phyloP scores from a whole-genome alignment of 2,113 vertebrate genomes.

The Saguinus midas region DNA sequence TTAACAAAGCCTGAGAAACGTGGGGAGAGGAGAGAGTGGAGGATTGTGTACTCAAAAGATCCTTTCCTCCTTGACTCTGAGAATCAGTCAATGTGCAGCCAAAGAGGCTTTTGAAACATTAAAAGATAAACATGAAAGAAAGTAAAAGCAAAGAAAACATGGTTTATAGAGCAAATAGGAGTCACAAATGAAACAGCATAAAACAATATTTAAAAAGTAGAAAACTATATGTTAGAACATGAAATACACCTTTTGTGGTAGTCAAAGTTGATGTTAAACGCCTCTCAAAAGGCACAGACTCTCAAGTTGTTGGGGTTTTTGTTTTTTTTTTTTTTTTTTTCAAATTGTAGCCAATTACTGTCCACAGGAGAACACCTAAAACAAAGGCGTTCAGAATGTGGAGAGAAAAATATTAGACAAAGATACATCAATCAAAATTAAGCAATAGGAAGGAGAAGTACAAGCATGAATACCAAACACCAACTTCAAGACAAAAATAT shows the following conservation, averaged over 20 bases:
- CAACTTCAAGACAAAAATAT: background rate
- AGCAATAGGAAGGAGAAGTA: background rate
- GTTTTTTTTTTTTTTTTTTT: background rate
- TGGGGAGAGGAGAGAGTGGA: background rate
- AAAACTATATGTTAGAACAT: slow-evolving; percentile 26
- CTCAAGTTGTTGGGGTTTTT: background rate
- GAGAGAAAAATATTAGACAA: background rate
- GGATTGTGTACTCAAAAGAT: background rate
- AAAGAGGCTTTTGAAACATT: slow-evolving; percentile 52
- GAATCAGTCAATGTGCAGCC: background rate
- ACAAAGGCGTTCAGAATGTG: background rate
- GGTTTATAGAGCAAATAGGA: background rate
- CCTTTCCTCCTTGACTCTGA: background rate
- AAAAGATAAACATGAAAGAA: slow-evolving; percentile 62
- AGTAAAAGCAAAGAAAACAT: slow-evolving; percentile 53
- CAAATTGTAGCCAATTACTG: background rate
- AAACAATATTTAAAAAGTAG: slow-evolving; percentile 18
- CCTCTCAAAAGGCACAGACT: slow-evolving; percentile 4
- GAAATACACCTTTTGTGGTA: slow-evolving; percentile 8
- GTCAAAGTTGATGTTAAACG: background rate
- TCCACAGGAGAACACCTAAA: background rate
- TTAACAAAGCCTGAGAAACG: slow-evolving; percentile 51
- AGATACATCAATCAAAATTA: background rate
- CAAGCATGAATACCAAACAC: background rate
- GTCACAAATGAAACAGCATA: slow-evolving; percentile 9